Base-by-base conservation (phyloP, 1,140 invertebrate genomes). In the Octopus bimaculoides region DNA sequence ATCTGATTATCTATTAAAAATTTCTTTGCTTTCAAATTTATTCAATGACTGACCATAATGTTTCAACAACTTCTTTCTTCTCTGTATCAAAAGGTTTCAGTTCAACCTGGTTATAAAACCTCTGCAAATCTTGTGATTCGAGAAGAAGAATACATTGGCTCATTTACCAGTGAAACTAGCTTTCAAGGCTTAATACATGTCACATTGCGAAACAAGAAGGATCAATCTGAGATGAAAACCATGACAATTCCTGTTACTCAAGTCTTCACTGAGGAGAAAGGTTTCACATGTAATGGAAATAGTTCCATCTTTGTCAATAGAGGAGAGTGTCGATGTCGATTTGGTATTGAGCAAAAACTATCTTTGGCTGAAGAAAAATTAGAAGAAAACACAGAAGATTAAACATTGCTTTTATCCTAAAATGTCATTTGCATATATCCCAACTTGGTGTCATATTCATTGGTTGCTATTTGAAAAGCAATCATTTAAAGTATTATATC, bases 111-210 rank as follows among this genome's bases (percentile, higher is more conserved):
- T 56, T 88, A 82, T 75, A 85, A 88, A 82, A 91, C 90, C 17
- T 89, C 87, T 79, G 91, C 91, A 41, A 87, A 89, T 53, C 87
- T 92, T n/a, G 89, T 91, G 14, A 88, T 92, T 61, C 91, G 90
- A 79, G 91, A 92, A 81, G 86, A 90, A 80, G 89, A 89, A 78
- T 91, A 90, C 83, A 85, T 86, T 9, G 90, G 91, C n/a, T 86
- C 86, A 53, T 92, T 92, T 81, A 86, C 86, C 61, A 84, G 89
- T n/a, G 82, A 86, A 78, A 89, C 87, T 53, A 86, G 84, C 56
- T 87, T 92, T 71, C 86, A 86, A 56, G 91, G 91, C 26, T 86
- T 87, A 74, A 85, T 91, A n/a, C 85, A 86, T 69, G 87, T 91
- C 74, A 87, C 84, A 7, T 86, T 91, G 71, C 66, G 85, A 52